Base-by-base conservation (phyloP, 1,140 invertebrate species). In the Bemisia tabaci region DNA sequence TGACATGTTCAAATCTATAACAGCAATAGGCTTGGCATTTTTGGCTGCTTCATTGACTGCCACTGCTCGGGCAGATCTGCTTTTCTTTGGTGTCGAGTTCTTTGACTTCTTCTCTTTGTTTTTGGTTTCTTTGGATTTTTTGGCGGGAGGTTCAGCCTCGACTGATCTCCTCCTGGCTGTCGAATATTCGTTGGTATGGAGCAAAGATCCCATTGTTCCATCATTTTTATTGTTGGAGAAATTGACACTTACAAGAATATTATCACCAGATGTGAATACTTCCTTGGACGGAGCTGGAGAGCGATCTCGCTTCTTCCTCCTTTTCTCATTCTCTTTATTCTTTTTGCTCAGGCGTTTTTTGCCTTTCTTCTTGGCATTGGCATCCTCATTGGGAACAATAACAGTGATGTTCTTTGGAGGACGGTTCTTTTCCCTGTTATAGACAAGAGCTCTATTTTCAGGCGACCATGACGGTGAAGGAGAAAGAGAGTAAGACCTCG, bases 221-320 rank as follows among this genome's bases (percentile, higher is more conserved):
- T 48, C 33, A 48, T 48, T 48, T 48, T 48, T 48, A 48, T 48
- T 48, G 17, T 48, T 48, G 5, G 33, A 48, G 75, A 94, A 95
- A 76, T 90, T 93, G 5, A 95, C 90, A 76, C 91, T 94, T 0
- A 95, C 91, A 27, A 94, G 80, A 65, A 95, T 94, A 74, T 93
- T 94, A 76, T 94, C 91, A 2, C 92, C 92, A 25, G 91, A 92
- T 0, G 91, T 89, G 73, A 93, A 94, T 0, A 95, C 90, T 78
- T 94, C 91, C 75, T 95, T 95, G 0, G 86, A 88, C 1, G 89
- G 88, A 0, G 24, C 66, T 11, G 66, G 62, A 63, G 66, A 67
- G 21, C 62, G 66, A 67, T 63, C 58, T 26, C 66, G 61, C 21
- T 63, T 62, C 33, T 67, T 67, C 1, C 22, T 11, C 23, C 26